These are phyloP conservation scores for Volucella zonaria DNA, from an alignment of 2,888 invertebrate species.

Conservation along the genomic window DNA sequence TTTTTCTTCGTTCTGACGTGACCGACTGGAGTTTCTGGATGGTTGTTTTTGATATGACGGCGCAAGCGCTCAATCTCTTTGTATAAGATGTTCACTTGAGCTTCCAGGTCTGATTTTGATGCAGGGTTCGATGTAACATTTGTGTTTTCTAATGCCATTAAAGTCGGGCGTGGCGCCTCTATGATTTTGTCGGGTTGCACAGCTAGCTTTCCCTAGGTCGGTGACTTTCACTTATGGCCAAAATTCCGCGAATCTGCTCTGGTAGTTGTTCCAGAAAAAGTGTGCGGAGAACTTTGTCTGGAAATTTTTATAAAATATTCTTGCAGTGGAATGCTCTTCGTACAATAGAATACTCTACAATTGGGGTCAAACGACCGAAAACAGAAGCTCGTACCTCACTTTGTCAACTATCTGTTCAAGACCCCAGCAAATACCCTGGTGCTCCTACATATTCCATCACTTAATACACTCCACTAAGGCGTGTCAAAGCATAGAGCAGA, in stretches of 20 bases:
- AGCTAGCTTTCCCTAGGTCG: conserved; percentile 15
- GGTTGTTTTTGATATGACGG: not conserved
- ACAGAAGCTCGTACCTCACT: too few species aligned
- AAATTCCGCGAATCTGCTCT: not conserved
- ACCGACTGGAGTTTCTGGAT: not conserved
- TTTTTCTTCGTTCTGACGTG: too few species aligned
- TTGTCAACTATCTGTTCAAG: too few species aligned
- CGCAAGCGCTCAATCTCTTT: not conserved
- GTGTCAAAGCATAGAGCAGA: conserved; percentile 62
- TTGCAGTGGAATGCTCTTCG: too few species aligned
- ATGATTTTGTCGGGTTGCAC: conserved; percentile 33
- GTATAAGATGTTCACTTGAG: not conserved
- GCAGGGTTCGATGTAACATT: too few species aligned
- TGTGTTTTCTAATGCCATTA: conserved; percentile 12
- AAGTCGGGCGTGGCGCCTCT: conserved; percentile 12
- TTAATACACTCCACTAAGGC: conserved; percentile 44
- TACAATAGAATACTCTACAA: too few species aligned
- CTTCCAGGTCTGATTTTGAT: not conserved
- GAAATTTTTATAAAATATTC: too few species aligned
- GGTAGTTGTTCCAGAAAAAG: too few species aligned
- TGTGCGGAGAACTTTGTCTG: conserved; percentile 18
- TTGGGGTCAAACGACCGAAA: too few species aligned
- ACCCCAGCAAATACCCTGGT: too few species aligned
- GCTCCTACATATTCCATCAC: conserved; percentile 35
- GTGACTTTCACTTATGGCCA: conserved; percentile 14